Evolutionary conservation across 2,888 invertebrate genomes (phyloP).

Genomic region (Nudaria mundana): DNA sequence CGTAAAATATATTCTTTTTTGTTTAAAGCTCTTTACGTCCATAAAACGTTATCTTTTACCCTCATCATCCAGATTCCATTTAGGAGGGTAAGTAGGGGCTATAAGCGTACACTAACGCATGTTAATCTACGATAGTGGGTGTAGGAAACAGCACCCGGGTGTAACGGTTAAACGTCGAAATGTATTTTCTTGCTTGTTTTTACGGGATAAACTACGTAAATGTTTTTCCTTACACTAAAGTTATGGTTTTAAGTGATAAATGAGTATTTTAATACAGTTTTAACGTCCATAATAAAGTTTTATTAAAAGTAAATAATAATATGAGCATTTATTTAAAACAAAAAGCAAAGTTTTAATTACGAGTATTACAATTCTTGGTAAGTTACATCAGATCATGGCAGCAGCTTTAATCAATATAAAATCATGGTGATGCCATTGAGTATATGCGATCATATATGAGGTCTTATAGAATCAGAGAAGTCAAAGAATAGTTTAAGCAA

Average conservation of each 20-base stretch:
- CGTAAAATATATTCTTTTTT: constrained; percentile 29
- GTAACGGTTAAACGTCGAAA: constrained; percentile 1
- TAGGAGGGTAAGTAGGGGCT: constrained; percentile 27
- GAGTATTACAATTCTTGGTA: too few relatives aligned
- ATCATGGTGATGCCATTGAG: too few relatives aligned
- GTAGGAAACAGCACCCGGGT: constrained; percentile 22
- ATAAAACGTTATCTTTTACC: constrained; percentile 29
- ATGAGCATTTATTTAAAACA: too few relatives aligned
- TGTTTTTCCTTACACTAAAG: neutral
- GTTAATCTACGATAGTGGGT: constrained; percentile 24
- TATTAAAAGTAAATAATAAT: too few relatives aligned
- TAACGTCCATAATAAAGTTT: too few relatives aligned
- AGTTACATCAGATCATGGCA: too few relatives aligned
- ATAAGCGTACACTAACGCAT: constrained; percentile 23
- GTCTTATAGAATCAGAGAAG: too few relatives aligned
- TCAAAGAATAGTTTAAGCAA: too few relatives aligned
- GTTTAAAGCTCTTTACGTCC: constrained; percentile 29
- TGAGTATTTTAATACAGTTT: neutral
- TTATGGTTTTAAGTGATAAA: neutral
- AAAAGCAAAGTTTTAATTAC: too few relatives aligned
- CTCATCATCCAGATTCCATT: constrained; percentile 32
- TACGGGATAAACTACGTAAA: neutral
- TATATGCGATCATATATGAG: too few relatives aligned
- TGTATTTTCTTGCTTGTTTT: constrained; percentile 1
- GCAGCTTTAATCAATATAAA: too few relatives aligned